These are phyloP conservation scores for Cataglyphis rosenhaueri DNA, from an alignment of 2,888 invertebrate species.

Conservation along the genomic window DNA sequence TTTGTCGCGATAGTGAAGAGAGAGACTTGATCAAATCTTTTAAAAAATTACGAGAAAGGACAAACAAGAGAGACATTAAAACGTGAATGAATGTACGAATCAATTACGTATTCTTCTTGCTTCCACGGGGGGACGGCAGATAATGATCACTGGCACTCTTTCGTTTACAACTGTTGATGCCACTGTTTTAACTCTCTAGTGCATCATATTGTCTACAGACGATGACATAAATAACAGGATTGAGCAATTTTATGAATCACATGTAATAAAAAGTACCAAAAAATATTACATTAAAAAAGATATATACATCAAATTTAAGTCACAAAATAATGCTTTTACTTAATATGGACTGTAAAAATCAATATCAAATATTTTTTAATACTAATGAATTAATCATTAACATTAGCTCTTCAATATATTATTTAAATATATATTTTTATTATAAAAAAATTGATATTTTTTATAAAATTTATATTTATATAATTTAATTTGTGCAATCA, in stretches of 20 bases:
- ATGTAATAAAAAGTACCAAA: neutral
- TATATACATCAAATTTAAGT: neutral
- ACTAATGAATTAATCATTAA: neutral
- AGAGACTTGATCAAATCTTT: slow-evolving; percentile 67
- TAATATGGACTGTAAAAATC: neutral
- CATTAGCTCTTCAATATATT: neutral
- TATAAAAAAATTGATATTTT: neutral
- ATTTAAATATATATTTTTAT: neutral
- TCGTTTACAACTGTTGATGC: slow-evolving; percentile 67
- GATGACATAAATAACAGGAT: slow-evolving; percentile 5
- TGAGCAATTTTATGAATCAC: neutral
- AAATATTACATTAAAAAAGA: neutral
- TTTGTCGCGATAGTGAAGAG: neutral
- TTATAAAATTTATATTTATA: neutral
- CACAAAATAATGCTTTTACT: neutral
- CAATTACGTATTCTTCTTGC: slow-evolving; percentile 72
- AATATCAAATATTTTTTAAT: slow-evolving; percentile 5
- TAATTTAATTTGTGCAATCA: neutral
- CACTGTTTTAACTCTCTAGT: slow-evolving; percentile 57
- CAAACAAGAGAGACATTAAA: slow-evolving; percentile 55
- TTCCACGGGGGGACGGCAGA: slow-evolving; percentile 61
- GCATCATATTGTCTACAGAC: neutral
- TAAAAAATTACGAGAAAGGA: slow-evolving; percentile 55
- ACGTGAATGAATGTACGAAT: slow-evolving; percentile 74
- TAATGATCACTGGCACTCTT: slow-evolving; percentile 65